Base-by-base conservation (phyloP, 1,140 invertebrate genomes). In the Pogonomyrmex barbatus region DNA sequence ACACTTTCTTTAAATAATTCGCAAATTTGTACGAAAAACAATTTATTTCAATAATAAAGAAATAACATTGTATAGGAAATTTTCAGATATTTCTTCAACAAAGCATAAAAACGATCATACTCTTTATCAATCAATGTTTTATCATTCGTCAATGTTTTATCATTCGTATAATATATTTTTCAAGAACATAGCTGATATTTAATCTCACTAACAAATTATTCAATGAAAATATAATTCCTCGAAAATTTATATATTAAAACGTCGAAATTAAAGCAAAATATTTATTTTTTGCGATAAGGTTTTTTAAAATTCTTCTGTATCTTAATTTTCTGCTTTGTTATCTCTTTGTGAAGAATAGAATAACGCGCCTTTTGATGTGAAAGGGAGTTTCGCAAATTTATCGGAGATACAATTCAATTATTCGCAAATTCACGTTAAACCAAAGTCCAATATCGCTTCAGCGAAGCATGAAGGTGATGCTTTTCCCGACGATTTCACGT, bases 401-500 rank as follows among this genome's bases (percentile, higher is more conserved):
- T 24, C 63, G 14, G n/a, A 58, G 6, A 39, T 45, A 33, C 12
- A n/a, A 36, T 78, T 78, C 58, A 63, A 63, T 62, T 33, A 47
- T 12, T 50, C 8, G n/a, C 14, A 54, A 77, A 33, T 78, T 63
- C 4, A 63, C 14, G 30, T 30, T 63, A 62, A 47, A 62, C n/a
- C 24, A 58, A 77, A 77, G 30, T 58, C 12, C 45, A 50, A 78
- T 62, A 47, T 63, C n/a, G 10, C 8, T 77, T 42, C 30, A 17
- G 2, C 24, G 67, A 70, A 56, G 33, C 52, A 24, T 17, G 14
- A 33, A 50, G 14, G 9, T 30, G 17, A 77, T 47, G 9, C 47
- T 63, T 62, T 78, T 63, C n/a, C 42, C 17, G 14, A 10, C 17
- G 17, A 36, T 14, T 78, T 63, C 30, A 50, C 58, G 58, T 45